Evolutionary conservation across 2,797 vertebrate species (phyloP).

Genomic region (Onychomys arenicola): DNA sequence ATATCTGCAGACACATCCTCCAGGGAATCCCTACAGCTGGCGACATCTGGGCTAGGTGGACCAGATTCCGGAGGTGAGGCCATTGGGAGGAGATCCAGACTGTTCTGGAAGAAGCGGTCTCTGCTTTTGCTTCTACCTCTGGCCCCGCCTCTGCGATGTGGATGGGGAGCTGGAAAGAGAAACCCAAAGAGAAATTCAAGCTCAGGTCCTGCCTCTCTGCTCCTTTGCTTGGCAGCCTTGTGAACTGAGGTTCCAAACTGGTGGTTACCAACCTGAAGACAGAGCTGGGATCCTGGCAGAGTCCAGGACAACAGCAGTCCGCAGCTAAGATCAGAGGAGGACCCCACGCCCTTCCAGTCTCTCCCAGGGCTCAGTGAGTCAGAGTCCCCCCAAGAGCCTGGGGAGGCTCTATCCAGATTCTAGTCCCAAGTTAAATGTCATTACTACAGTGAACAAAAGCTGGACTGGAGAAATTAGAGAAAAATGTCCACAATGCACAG

Average conservation of each 20-base stretch:
- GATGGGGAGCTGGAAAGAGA: background rate
- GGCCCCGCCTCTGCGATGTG: background rate
- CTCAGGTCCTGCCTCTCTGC: accelerated
- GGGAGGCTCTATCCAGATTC: background rate
- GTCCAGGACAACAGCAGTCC: background rate
- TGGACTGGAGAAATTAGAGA: background rate
- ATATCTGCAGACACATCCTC: background rate
- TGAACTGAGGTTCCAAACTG: background rate
- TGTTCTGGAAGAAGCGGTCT: background rate
- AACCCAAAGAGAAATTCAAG: background rate
- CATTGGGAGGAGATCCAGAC: background rate
- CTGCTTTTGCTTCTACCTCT: slow-evolving; percentile 69
- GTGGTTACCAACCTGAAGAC: background rate
- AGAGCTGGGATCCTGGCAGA: background rate
- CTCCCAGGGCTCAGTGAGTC: background rate
- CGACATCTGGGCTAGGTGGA: background rate
- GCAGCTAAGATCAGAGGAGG: too few relatives aligned
- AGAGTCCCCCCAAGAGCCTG: too few relatives aligned
- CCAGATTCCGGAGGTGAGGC: background rate
- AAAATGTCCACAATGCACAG: background rate
- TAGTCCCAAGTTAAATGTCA: background rate
- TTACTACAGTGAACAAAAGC: background rate
- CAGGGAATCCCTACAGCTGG: accelerated
- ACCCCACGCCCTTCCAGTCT: background rate
- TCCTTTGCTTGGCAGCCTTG: background rate